Evolutionary conservation across 2,888 invertebrate genomes (phyloP), one percentile per base, ranked within the genome.

Genomic region (Cyclophora punctaria): DNA sequence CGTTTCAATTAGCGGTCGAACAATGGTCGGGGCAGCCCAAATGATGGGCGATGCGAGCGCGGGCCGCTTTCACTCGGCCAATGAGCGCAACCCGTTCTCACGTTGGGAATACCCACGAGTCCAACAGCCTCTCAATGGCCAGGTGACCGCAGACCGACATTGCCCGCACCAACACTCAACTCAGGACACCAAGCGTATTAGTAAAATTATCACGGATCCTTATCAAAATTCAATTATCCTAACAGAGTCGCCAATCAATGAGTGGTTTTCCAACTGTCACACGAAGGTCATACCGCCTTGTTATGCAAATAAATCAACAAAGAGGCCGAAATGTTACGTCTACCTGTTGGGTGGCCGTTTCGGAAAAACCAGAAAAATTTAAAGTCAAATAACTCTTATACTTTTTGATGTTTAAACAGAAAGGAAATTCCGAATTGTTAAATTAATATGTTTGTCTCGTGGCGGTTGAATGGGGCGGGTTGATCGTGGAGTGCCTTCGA

Each of bases 51-150:
- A 53, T 52, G 59, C 58, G 57, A 58, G 59, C 48, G 57, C 64
- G 63, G 49, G 55, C 60, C 55, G 78, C 83, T 83, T 83, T 83
- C 84, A 76, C 83, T 73, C 57, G 54, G 56, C 43, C 48, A 53
- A 55, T 52, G 60, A 54, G 56, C 64, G 71, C 65, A 73, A 70
- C 58, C 68, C 64, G 59, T 53, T 64, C 62, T 59, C 64, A 66
- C 53, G 55, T 52, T 73, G 83, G 84, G 73, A 82, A 77, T 80
- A 79, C 80, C 83, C 82, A 79, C 53, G 59, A 61, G 62, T 50
- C 58, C 62, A 63, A 56, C 63, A 60, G 62, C 65, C 60, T 67
- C 57, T 50, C 57, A 58, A 56, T 53, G 50, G 60, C 57, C 59
- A 50, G 53, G 48, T 52, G 50, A 52, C 51, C 58, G 58, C 58